Percentiles rank a stretch among this genome's conserved stretches.
Evolutionary conservation across 2,113 vertebrate genomes (phyloP).

Genomic region (Perccottus glenii): DNA sequence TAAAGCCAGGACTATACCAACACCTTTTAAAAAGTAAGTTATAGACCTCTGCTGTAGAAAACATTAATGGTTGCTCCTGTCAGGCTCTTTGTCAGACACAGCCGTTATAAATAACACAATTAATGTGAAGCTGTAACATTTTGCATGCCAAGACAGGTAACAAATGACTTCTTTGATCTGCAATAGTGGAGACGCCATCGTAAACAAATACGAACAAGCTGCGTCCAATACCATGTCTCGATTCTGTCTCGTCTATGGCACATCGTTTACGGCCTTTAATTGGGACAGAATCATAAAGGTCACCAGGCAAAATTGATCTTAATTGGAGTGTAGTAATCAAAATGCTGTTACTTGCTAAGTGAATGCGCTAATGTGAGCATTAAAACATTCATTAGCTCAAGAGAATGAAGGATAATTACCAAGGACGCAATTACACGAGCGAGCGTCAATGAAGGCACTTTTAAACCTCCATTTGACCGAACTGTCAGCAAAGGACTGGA

Average conservation of each 20-base stretch:
- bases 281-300: slow-evolving; percentile 76
- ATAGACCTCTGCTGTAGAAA: slow-evolving; percentile 39
- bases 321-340: slow-evolving; percentile 81
- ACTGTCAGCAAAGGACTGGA: slow-evolving; percentile 27
- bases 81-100: slow-evolving; percentile 54
- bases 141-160: slow-evolving; percentile 53
- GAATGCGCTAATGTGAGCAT: slow-evolving; percentile 79
- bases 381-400: slow-evolving; percentile 79
- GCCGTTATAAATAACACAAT: slow-evolving; percentile 67
- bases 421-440: slow-evolving; percentile 71
- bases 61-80: slow-evolving; percentile 59
- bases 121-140: slow-evolving; percentile 44
- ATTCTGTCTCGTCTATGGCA: slow-evolving; percentile 58
- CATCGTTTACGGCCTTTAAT: slow-evolving; percentile 75
- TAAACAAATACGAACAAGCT: slow-evolving; percentile 11
- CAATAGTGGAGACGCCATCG: slow-evolving; percentile 8
- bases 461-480: slow-evolving; percentile 58
- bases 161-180: slow-evolving; percentile 49
- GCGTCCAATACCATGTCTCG: slow-evolving; percentile 31
- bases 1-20: no score
- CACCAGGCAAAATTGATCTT: slow-evolving; percentile 77
- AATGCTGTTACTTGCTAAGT: slow-evolving; percentile 80
- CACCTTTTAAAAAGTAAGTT: not conserved
- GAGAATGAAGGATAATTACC: slow-evolving; percentile 76
- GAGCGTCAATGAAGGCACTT: slow-evolving; percentile 65